A percentile compares a stretch with the other conserved stretches of the same genome.
phyloP scores from a whole-genome alignment of 2,797 vertebrate genomes.

The Chloroceryle inda region DNA sequence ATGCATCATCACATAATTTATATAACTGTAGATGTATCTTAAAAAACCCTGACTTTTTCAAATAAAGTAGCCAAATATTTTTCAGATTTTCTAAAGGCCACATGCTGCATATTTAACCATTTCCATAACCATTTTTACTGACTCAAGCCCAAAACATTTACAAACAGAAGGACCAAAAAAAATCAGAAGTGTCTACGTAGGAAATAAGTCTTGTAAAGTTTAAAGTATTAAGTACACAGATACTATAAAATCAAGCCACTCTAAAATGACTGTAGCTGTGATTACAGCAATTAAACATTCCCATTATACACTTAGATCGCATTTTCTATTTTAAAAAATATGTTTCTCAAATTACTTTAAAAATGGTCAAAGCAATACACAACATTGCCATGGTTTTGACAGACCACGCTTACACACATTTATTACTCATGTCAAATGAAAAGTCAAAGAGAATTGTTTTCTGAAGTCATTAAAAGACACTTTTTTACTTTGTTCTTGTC shows the following conservation, averaged over 20 bases:
- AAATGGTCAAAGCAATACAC: neutral
- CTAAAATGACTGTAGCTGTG: neutral
- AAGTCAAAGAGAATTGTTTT: neutral
- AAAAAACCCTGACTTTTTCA: neutral
- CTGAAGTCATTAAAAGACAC: neutral
- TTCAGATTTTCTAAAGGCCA: neutral
- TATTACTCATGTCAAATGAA: neutral
- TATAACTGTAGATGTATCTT: neutral
- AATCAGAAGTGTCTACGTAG: neutral
- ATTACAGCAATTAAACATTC: constrained; percentile 11
- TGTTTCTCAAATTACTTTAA: neutral
- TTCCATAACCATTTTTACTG: neutral
- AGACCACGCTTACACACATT: neutral
- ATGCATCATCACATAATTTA: neutral
- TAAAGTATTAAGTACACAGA: constrained; percentile 17
- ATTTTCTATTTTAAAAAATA: neutral
- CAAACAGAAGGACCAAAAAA: neutral
- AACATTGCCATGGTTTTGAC: neutral
- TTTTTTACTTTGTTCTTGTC: neutral
- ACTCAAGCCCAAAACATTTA: neutral
- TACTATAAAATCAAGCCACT: neutral
- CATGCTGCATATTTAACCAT: neutral
- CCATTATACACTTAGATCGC: neutral
- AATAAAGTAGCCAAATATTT: neutral
- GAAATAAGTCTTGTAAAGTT: constrained; percentile 23